These are phyloP conservation scores for Misgurnus mizolepis DNA, from an alignment of 2,113 vertebrate species.

Conservation along the genomic window DNA sequence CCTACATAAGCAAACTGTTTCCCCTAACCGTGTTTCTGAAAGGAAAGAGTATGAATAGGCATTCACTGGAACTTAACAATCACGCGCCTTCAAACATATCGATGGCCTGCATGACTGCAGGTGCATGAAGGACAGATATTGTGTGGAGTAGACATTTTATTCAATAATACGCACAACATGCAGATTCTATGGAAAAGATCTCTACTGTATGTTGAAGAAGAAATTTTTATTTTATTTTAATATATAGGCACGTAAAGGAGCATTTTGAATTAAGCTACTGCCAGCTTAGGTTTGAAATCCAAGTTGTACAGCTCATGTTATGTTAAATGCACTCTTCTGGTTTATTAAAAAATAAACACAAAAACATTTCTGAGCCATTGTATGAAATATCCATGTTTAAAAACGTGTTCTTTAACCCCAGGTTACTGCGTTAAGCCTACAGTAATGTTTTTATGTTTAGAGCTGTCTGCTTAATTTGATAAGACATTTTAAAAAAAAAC, in stretches of 20 bases:
- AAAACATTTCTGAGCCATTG: neutral
- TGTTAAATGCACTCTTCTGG: neutral
- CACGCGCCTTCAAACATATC: neutral
- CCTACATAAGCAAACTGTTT: neutral
- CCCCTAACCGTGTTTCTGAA: neutral
- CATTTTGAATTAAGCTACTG: neutral
- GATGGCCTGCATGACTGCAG: neutral
- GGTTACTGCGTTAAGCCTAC: no score
- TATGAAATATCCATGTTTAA: neutral
- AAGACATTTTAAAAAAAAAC: no score
- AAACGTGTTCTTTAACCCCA: no score
- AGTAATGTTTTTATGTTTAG: no score
- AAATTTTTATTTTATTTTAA: neutral
- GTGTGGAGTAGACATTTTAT: neutral
- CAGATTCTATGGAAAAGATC: neutral
- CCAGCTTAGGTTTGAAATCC: neutral
- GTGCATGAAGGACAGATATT: constrained; percentile 2
- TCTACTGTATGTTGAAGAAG: neutral
- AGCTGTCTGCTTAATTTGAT: no score
- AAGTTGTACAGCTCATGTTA: neutral
- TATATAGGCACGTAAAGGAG: neutral
- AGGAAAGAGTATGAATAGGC: constrained; percentile 10
- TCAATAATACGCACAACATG: neutral
- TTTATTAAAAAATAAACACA: neutral
- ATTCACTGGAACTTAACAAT: neutral